Evolutionary conservation across 2,888 invertebrate genomes (phyloP).

Genomic region (Dermolepida albohirtum): DNA sequence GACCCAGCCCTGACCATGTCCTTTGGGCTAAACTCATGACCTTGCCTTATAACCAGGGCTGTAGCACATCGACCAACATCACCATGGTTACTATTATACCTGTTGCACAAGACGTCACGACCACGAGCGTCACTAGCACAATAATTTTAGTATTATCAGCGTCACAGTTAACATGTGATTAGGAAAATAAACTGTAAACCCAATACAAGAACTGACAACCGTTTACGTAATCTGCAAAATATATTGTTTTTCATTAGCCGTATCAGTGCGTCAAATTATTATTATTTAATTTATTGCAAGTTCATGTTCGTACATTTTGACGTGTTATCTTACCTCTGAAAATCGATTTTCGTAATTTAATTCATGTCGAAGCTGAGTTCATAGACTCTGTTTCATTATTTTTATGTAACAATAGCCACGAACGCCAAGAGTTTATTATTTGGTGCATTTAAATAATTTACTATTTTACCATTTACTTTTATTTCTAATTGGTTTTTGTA

Average conservation of each 20-base stretch:
- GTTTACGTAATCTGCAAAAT: slow-evolving; percentile 14
- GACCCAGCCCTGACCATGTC: slow-evolving; percentile 23
- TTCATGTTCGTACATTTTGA: no score
- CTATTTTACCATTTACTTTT: no score
- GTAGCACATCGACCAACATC: slow-evolving; percentile 47
- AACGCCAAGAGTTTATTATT: no score
- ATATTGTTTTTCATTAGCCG: slow-evolving; percentile 17
- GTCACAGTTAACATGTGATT: slow-evolving; percentile 40
- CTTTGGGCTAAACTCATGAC: slow-evolving; percentile 45
- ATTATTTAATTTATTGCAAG: no score
- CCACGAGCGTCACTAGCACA: slow-evolving; percentile 46
- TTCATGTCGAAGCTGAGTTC: no score
- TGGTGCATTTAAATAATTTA: no score
- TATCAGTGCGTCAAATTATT: slow-evolving; percentile 8
- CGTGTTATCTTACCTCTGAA: no score
- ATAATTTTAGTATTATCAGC: slow-evolving; percentile 37
- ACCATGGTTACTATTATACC: slow-evolving; percentile 47
- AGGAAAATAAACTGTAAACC: slow-evolving; percentile 24
- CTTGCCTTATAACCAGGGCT: slow-evolving; percentile 49
- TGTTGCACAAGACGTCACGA: slow-evolving; percentile 49
- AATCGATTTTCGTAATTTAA: no score
- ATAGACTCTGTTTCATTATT: no score
- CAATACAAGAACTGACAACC: slow-evolving; percentile 21
- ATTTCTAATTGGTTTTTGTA: no score
- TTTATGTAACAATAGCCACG: no score